phyloP scores from a whole-genome alignment of 2,797 vertebrate species.

The Takifugu ocellatus region DNA sequence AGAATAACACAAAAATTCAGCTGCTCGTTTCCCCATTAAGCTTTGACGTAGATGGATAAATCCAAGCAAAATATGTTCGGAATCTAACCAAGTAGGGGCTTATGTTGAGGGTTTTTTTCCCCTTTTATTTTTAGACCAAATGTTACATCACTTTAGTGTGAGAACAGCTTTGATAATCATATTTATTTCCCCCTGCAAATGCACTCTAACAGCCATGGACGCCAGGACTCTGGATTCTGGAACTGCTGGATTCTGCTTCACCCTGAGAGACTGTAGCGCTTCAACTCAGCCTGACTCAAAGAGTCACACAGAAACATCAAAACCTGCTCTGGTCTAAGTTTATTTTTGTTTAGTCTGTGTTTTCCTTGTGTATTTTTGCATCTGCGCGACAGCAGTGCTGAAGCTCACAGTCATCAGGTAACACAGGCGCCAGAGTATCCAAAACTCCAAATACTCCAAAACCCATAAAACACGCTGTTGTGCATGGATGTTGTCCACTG shows the following conservation, averaged over 20 bases:
- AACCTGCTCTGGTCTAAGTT: not conserved
- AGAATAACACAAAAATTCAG: conserved; percentile 19
- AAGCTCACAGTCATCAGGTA: conserved; percentile 55
- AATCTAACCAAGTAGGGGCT: conserved; percentile 41
- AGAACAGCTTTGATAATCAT: conserved; percentile 59
- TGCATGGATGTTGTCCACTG: conserved; percentile 1
- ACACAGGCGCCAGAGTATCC: conserved; percentile 57
- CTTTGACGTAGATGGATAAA: conserved; percentile 41
- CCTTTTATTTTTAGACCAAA: conserved; percentile 60
- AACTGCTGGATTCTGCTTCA: conserved; percentile 23
- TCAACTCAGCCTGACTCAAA: not conserved
- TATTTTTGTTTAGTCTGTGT: not conserved
- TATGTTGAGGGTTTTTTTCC: conserved; percentile 11
- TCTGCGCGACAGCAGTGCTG: conserved; percentile 52
- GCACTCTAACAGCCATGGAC: conserved; percentile 40
- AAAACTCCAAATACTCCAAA: conserved; percentile 14
- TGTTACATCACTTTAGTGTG: conserved; percentile 45
- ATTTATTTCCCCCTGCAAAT: conserved; percentile 56
- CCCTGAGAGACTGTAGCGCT: conserved; percentile 22
- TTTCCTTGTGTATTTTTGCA: conserved; percentile 31
- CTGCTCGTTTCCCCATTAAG: conserved; percentile 6
- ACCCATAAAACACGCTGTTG: conserved; percentile 22
- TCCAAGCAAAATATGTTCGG: conserved; percentile 35
- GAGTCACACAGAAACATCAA: not conserved
- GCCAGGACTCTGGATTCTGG: conserved; percentile 18